Base-by-base conservation (phyloP, 2,888 invertebrate species). In the Scaptomyza tumidula region DNA sequence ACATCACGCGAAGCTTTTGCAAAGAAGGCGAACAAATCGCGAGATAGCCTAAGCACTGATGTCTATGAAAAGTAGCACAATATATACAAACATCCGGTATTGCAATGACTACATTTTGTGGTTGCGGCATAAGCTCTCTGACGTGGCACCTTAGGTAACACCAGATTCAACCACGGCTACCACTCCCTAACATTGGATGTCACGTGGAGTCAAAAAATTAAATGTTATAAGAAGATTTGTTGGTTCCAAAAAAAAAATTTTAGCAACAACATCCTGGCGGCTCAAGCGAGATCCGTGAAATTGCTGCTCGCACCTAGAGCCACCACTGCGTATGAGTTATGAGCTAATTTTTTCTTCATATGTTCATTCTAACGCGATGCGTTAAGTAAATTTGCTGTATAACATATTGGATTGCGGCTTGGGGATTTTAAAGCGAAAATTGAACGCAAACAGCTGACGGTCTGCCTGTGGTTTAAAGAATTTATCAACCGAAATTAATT, bases 221-320 rank as follows among this genome's bases (percentile, higher is more conserved):
- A 80, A 76, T 84, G 84, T 62, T 76, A 66, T 78, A 65, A 62
- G 54, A 65, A 66, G 86, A 83, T 77, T 84, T 84, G 86, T 79
- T 60, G 54, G 67, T 69, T 65, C 68, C 64, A 65, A 64, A 55
- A 56, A 60, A 50, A 37, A 24, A 27, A 39, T 45, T 54, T 50
- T 43, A 62, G 49, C 39, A 61, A 55, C n/a, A 62, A 45, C 55
- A 61, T 43, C 14, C 48, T 35, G 49, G 14, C 58, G 54, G 24
- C 49, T 54, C 43, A 49, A 19, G 16, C 19, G 43, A 39, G 43
- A 43, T 13, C 46, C 44, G 37, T 44, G 61, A 61, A 52, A 24
- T 50, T 31, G 52, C 43, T 31, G 35, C 61, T 52, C 16, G 24
- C 48, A 53, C 54, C 58, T 43, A 52, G 24, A 14, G 57, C 53